Base-by-base conservation (phyloP, 2,888 invertebrate genomes). In the Zootermopsis nevadensis region DNA sequence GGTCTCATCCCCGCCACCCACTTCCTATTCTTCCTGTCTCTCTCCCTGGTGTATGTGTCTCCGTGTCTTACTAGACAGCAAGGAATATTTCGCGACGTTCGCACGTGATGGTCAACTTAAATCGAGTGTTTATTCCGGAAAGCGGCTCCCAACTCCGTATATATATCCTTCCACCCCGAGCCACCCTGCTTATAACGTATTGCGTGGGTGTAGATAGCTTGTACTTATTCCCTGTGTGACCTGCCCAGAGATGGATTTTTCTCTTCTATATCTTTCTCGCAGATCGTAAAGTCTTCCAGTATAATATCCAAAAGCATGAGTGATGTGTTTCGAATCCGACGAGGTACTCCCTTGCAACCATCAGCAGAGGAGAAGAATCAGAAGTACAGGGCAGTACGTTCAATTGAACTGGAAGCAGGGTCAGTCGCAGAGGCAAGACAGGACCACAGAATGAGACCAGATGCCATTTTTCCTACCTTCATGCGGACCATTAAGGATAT, bases 51-150 rank as follows among this genome's bases (percentile, higher is more conserved):
- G 66, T 30, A 66, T 66, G 66, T 69, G 69, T 69, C 69, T 33
- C 33, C 69, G 27, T 33, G 69, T 69, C 30, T 33, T 33, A 33
- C 27, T 33, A 55, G 77, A 55, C 42, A 30, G 77, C 55, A 77
- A 55, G 77, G 77, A 77, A 77, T 77, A 77, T 77, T 77, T 77
- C 55, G 77, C 55, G 77, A 77, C 77, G 38, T 30, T 24, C 12
- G 30, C n/a, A 55, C 77, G 77, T 77, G 77, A 53, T 77, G 77
- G 77, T 77, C 77, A 77, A 42, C 53, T 77, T 81, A 81, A 81
- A 81, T 81, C 81, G 81, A 53, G 81, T 74, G 74, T 81, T 81
- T 81, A 81, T 74, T 81, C 74, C 74, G 24, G 53, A 24, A 33
- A 81, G 74, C 81, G 42, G 27, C 55, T 81, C 81, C 55, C 48